phyloP scores from a whole-genome alignment of 92 coral and sea anemone species.

The Parazoanthus darwini region DNA sequence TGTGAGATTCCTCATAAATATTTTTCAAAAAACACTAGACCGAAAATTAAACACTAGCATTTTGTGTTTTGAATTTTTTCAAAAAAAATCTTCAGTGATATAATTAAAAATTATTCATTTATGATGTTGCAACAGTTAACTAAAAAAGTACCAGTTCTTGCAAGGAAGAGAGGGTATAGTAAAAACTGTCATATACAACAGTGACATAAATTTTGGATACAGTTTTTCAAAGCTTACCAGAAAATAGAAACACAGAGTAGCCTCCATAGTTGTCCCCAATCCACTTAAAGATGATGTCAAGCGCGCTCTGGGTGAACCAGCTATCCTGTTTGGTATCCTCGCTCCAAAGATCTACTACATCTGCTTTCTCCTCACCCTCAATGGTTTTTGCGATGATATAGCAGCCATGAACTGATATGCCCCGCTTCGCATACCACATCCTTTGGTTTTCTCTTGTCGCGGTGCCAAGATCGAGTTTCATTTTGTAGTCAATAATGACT shows the following conservation, averaged over 20 bases:
- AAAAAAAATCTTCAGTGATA: no score
- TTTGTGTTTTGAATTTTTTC: background rate
- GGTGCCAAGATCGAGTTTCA: conserved; percentile 1
- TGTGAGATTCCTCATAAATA: background rate
- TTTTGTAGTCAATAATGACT: conserved; percentile 19
- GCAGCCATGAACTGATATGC: background rate
- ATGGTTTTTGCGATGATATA: background rate
- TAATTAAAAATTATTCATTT: background rate
- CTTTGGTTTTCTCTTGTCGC: conserved; percentile 20
- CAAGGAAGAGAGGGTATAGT: background rate
- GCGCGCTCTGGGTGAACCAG: conserved; percentile 34
- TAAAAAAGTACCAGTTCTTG: background rate
- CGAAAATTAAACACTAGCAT: conserved; percentile 1
- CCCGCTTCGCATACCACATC: background rate
- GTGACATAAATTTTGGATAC: background rate
- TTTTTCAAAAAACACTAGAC: background rate
- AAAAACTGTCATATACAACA: background rate
- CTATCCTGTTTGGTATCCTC: background rate
- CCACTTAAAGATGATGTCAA: no score
- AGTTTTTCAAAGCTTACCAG: no score
- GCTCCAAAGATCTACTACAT: no score
- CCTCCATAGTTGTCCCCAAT: no score
- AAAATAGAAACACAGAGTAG: no score
- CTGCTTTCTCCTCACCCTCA: background rate
- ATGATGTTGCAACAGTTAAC: background rate